phyloP scores from a whole-genome alignment of 2,888 invertebrate genomes.

The Cheiracanthium punctorium region DNA sequence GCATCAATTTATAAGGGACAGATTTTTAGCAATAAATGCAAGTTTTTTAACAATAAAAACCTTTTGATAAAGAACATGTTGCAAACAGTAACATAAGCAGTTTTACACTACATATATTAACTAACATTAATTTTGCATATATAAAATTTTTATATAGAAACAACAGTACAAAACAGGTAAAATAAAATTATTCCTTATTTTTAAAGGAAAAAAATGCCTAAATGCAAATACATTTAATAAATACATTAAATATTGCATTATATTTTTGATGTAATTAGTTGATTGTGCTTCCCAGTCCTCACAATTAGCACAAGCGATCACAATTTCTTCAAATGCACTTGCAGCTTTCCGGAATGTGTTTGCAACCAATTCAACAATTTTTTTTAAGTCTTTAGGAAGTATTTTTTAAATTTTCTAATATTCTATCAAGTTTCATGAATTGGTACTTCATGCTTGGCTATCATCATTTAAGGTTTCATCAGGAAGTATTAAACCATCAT shows the following conservation, averaged over 20 bases:
- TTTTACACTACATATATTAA: constrained; percentile 58
- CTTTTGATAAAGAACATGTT: constrained; percentile 60
- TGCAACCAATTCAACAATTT: background rate
- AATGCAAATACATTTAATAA: constrained; percentile 26
- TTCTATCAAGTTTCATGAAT: background rate
- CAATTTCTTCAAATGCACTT: constrained; percentile 15
- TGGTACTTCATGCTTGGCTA: constrained; percentile 64
- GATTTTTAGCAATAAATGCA: constrained; percentile 36
- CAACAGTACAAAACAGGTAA: constrained; percentile 59
- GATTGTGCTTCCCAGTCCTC: background rate
- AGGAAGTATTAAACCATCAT: constrained; percentile 79
- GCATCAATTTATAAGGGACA: constrained; percentile 21
- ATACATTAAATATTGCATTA: constrained; percentile 35
- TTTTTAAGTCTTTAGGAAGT: background rate
- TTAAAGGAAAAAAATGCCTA: constrained; percentile 32
- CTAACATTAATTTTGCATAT: constrained; percentile 52
- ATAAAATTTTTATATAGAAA: constrained; percentile 66
- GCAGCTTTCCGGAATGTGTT: constrained; percentile 18
- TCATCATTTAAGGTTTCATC: constrained; percentile 68
- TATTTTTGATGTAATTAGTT: constrained; percentile 36
- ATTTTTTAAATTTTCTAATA: background rate
- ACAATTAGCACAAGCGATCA: constrained; percentile 19
- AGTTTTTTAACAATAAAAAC: constrained; percentile 49
- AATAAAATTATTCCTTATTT: constrained; percentile 44
- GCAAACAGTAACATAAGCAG: constrained; percentile 68